Conservation (phyloP, 2,797 vertebrate genomes). For the Petrocephalus sullivani region DNA sequence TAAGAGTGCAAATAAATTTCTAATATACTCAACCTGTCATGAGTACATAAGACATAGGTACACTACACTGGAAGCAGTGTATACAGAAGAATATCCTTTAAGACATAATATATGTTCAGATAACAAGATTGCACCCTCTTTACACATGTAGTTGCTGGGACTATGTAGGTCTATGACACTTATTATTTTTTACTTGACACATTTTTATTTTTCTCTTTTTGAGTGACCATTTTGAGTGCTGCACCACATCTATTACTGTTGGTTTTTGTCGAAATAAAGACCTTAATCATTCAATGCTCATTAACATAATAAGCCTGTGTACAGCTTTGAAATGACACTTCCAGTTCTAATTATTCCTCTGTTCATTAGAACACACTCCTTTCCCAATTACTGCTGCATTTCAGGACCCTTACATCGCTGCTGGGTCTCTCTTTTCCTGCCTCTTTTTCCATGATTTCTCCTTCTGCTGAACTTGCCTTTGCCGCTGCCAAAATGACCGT, state of each 20-base stretch:
- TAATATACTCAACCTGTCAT: not conserved
- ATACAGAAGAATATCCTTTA: not conserved
- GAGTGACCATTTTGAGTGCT: not conserved
- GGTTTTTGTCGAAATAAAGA: not conserved
- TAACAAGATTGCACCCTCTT: not conserved
- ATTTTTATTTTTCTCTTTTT: not conserved
- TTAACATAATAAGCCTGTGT: not conserved
- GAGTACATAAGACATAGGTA: not conserved
- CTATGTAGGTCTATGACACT: not conserved
- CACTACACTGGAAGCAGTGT: not conserved
- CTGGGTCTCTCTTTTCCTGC: not conserved
- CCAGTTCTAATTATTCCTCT: constrained; percentile 2
- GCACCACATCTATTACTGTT: not conserved
- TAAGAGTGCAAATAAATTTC: not conserved
- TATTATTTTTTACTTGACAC: not conserved
- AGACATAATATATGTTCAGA: not conserved
- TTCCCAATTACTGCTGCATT: constrained; percentile 8
- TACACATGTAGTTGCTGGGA: not conserved
- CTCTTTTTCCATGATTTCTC: not conserved
- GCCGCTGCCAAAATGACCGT: not conserved
- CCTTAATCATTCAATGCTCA: constrained; percentile 11
- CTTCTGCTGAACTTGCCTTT: not conserved
- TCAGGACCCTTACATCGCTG: not conserved
- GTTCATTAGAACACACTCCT: not conserved
- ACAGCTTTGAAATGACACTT: not conserved